phyloP scores from a whole-genome alignment of 2,113 vertebrate genomes.

The Calidris pygmaea region DNA sequence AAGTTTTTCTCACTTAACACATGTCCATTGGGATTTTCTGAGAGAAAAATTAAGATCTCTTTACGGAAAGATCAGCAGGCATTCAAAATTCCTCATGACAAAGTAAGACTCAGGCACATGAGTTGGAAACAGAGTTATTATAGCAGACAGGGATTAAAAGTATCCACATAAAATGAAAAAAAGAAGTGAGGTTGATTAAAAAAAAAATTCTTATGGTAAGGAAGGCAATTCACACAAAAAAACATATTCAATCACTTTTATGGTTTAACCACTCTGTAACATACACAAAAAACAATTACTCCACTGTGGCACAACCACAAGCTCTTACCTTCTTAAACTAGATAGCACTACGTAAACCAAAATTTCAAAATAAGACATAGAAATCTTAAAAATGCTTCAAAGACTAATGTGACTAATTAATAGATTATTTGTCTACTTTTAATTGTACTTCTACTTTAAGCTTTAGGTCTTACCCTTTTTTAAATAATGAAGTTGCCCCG shows the following conservation, averaged over 20 bases:
- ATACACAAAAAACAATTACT: neutral
- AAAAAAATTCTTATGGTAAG: neutral
- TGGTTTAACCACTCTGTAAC: neutral
- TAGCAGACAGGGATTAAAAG: neutral
- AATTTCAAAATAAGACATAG: neutral
- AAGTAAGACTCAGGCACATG: neutral
- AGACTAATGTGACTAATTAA: neutral
- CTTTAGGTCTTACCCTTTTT: neutral
- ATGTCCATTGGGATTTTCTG: neutral
- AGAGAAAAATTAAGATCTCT: neutral
- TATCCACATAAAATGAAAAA: neutral
- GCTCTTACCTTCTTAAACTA: neutral
- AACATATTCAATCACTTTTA: neutral
- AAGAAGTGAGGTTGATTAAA: neutral
- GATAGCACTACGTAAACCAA: neutral
- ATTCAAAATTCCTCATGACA: neutral
- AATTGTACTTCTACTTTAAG: neutral
- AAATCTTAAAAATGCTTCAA: neutral
- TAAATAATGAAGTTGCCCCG: neutral
- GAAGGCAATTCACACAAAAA: neutral
- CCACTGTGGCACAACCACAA: neutral
- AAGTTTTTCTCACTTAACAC: neutral
- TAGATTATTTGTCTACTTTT: neutral
- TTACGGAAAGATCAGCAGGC: neutral
- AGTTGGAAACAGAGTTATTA: neutral